Evolutionary conservation across 2,888 invertebrate genomes (phyloP).

Genomic region (Drosophila greeni): DNA sequence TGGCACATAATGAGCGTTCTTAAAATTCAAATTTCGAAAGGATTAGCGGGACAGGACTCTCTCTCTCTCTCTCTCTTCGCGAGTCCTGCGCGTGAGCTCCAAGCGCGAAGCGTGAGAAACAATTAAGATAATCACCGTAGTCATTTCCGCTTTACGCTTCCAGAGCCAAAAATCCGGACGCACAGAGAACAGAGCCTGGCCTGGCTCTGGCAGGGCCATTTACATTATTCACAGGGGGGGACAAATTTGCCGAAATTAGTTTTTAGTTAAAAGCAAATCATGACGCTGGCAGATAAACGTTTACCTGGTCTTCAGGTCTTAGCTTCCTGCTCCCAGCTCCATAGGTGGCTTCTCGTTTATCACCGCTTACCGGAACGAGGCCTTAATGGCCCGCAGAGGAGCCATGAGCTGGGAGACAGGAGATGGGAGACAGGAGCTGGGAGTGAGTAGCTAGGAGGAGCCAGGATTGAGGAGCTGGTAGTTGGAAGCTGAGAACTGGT

Average conservation of each 20-base stretch:
- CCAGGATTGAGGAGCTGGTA: background rate
- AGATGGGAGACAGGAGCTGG: background rate
- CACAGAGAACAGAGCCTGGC: background rate
- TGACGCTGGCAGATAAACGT: constrained; percentile 56
- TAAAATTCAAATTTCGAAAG: constrained; percentile 59
- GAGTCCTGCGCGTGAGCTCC: constrained; percentile 30
- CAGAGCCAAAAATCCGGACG: constrained; percentile 21
- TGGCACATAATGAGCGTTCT: constrained; percentile 53
- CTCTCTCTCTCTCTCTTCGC: background rate
- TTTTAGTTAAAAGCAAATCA: constrained; percentile 73
- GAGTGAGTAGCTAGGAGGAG: too few species aligned
- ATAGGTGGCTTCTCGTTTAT: constrained; percentile 35
- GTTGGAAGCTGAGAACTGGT: too few species aligned
- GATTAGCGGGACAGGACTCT: constrained; percentile 47
- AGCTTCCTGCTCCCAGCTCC: too few species aligned
- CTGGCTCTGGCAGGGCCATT: constrained; percentile 15
- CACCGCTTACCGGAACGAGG: constrained; percentile 44
- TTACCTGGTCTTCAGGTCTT: background rate
- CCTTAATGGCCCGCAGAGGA: constrained; percentile 42
- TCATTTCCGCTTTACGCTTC: constrained; percentile 68
- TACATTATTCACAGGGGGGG: constrained; percentile 64
- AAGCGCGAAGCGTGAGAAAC: constrained; percentile 60
- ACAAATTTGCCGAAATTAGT: constrained; percentile 70
- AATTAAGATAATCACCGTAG: constrained; percentile 72
- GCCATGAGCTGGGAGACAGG: background rate